Percentiles rank a stretch among this genome's conserved stretches.
These are phyloP conservation scores for Pandemis heparana DNA, from an alignment of 2,888 invertebrate genomes.

Conservation along the genomic window DNA sequence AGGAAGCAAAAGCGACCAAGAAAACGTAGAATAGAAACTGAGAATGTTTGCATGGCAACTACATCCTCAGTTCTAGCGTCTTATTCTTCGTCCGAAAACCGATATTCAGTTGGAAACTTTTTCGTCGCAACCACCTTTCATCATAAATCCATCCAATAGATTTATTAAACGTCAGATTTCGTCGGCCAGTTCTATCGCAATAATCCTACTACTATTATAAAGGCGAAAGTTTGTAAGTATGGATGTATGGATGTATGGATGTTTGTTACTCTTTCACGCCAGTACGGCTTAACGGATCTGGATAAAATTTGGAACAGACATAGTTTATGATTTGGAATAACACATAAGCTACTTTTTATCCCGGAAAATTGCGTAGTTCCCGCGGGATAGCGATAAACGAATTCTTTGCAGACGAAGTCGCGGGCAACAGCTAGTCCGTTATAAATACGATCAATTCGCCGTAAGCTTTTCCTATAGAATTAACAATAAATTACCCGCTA, in stretches of 20 bases:
- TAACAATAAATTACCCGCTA: conserved; percentile 76
- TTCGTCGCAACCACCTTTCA: conserved; percentile 16
- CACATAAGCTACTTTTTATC: no score
- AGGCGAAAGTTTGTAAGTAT: no score
- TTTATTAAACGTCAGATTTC: conserved; percentile 33
- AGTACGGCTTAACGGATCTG: no score
- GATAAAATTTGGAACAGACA: no score
- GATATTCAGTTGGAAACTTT: conserved; percentile 11
- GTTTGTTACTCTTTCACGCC: no score
- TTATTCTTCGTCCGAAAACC: conserved; percentile 2
- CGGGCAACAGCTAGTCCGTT: no score
- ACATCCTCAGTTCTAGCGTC: not conserved
- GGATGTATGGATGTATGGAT: no score
- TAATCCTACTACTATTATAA: no score
- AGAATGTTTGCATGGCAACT: not conserved
- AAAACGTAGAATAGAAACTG: not conserved
- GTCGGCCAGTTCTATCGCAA: conserved; percentile 33
- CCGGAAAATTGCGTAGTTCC: no score
- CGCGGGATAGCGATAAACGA: no score
- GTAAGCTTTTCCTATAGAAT: conserved; percentile 59
- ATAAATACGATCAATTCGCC: conserved; percentile 58
- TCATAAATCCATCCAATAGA: conserved; percentile 38
- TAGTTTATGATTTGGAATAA: no score
- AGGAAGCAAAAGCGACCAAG: not conserved
- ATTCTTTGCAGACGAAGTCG: no score